Conservation (phyloP, 2,113 vertebrate genomes). For the Scalopus aquaticus region DNA sequence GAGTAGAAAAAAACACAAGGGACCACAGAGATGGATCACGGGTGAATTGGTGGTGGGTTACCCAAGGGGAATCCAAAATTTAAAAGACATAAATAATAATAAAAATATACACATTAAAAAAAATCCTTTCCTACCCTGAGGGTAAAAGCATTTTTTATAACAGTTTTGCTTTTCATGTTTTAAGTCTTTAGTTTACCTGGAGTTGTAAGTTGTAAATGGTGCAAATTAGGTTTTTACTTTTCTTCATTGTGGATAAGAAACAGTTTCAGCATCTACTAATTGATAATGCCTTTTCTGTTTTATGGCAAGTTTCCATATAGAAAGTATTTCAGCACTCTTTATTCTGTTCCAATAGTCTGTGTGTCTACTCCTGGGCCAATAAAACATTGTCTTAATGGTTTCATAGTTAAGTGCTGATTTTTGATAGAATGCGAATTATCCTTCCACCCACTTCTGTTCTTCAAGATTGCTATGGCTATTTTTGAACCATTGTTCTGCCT, state of each 20-base stretch:
- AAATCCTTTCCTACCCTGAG: background rate
- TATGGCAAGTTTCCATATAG: background rate
- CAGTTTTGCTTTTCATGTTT: background rate
- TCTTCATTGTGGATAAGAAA: background rate
- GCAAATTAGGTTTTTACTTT: conserved; percentile 33
- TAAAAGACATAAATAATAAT: too few species aligned
- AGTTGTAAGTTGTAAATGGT: background rate
- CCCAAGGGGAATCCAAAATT: too few species aligned
- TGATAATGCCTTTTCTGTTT: background rate
- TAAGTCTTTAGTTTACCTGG: background rate
- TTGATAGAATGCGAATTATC: conserved; percentile 24
- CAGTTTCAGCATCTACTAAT: background rate
- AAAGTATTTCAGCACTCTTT: conserved; percentile 2
- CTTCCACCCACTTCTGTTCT: conserved; percentile 53
- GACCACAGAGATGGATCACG: too few species aligned
- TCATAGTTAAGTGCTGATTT: conserved; percentile 54
- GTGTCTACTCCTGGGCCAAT: background rate
- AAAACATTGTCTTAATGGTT: conserved; percentile 50
- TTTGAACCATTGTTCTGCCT: conserved; percentile 58
- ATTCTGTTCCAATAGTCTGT: background rate
- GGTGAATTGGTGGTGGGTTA: too few species aligned
- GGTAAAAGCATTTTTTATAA: background rate
- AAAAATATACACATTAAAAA: too few species aligned
- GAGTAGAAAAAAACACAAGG: too few species aligned
- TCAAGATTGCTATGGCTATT: conserved; percentile 59